Evolutionary conservation across 2,797 vertebrate genomes (phyloP).

Genomic region (Sebastes goodei): DNA sequence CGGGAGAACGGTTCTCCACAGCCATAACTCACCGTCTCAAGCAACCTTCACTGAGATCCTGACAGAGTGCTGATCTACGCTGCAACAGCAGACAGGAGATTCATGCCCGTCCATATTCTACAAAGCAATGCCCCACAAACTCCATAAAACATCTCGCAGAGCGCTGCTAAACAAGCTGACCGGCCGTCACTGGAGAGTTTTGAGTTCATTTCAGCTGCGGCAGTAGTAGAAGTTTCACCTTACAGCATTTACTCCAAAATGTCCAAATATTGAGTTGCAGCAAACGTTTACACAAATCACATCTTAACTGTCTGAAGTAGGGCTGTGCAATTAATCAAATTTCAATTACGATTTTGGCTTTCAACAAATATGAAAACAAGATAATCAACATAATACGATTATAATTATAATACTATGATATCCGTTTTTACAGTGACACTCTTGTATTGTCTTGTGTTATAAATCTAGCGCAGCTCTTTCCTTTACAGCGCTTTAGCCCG

Average conservation of each 20-base stretch:
- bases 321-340: too few relatives aligned
- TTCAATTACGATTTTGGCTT: too few relatives aligned
- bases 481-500: too few relatives aligned
- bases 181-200: conserved; percentile 14
- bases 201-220: conserved; percentile 9
- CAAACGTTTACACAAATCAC: background rate
- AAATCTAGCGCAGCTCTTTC: too few relatives aligned
- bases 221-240: conserved; percentile 17
- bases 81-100: conserved; percentile 38
- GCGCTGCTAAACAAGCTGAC: conserved; percentile 1
- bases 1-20: conserved; percentile 42
- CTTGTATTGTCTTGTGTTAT: too few relatives aligned
- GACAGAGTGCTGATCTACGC: conserved; percentile 36
- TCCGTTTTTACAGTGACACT: too few relatives aligned
- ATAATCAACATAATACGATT: too few relatives aligned
- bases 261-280: conserved; percentile 15
- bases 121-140: conserved; percentile 35
- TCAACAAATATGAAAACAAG: too few relatives aligned
- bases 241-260: background rate
- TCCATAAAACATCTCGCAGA: conserved; percentile 36
- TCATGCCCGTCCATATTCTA: conserved; percentile 27
- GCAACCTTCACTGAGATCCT: conserved; percentile 33
- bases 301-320: background rate
- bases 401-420: too few relatives aligned
- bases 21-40: conserved; percentile 54